Percentiles rank a stretch among this genome's conserved stretches.
These are phyloP conservation scores for Clivina fossor DNA, from an alignment of 2,888 invertebrate species.

Conservation along the genomic window DNA sequence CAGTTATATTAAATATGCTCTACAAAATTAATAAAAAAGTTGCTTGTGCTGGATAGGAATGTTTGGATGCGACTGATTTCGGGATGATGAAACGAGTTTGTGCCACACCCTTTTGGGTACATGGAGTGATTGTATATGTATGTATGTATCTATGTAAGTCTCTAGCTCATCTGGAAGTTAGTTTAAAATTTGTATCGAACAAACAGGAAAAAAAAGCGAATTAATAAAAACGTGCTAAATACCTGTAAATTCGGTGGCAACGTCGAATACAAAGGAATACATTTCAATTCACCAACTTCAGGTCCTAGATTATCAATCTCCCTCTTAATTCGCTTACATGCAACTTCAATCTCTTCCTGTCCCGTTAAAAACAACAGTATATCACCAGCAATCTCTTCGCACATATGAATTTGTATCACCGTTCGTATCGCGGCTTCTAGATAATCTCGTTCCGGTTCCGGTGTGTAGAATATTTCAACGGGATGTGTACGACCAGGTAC, in stretches of 20 bases:
- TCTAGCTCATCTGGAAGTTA: too few relatives aligned
- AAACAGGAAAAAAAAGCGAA: too few relatives aligned
- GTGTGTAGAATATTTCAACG: slow-evolving; percentile 98
- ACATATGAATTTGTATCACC: slow-evolving; percentile 93
- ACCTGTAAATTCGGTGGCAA: slow-evolving; percentile 93
- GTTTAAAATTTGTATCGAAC: too few relatives aligned
- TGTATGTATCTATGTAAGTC: slow-evolving; percentile 97
- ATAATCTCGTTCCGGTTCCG: slow-evolving; percentile 97
- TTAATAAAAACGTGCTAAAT: too few relatives aligned
- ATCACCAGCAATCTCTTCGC: slow-evolving; percentile 90
- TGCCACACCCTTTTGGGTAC: too few relatives aligned
- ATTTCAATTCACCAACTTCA: slow-evolving; percentile 95
- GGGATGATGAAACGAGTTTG: too few relatives aligned
- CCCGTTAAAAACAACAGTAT: slow-evolving; percentile 79
- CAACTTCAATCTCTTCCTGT: slow-evolving; percentile 96
- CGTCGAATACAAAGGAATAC: slow-evolving; percentile 98
- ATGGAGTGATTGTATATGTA: too few relatives aligned
- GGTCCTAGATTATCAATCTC: slow-evolving; percentile 96
- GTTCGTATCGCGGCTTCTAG: slow-evolving; percentile 98
- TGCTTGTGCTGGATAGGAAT: too few relatives aligned
- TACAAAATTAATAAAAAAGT: too few relatives aligned
- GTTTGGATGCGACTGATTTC: too few relatives aligned
- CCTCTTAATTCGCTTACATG: slow-evolving; percentile 94
- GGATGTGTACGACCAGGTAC: slow-evolving; percentile 96
- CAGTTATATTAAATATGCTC: too few relatives aligned